These are phyloP conservation scores for Teleopsis dalmanni DNA, from an alignment of 1,140 invertebrate species.

Conservation along the genomic window DNA sequence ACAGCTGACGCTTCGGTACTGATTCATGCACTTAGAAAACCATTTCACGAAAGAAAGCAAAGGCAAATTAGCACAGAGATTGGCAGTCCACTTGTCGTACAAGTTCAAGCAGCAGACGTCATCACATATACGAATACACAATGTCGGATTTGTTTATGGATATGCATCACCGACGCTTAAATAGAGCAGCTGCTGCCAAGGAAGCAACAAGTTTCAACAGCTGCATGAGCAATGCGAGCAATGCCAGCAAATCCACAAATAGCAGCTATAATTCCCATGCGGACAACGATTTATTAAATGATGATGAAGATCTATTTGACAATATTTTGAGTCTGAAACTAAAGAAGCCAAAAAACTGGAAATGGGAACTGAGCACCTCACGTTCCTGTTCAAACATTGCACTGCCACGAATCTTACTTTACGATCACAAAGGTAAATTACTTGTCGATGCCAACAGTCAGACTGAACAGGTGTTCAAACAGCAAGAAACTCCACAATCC, in stretches of 20 bases:
- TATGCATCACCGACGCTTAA: conserved; percentile 7
- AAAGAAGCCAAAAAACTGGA: conserved; percentile 47
- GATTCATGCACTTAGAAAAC: neutral
- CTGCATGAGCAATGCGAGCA: neutral
- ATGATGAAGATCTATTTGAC: conserved; percentile 11
- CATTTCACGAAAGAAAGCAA: neutral
- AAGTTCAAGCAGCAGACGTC: neutral
- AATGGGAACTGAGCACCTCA: conserved; percentile 49
- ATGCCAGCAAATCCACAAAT: neutral
- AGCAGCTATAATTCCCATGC: neutral
- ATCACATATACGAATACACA: conserved; percentile 6
- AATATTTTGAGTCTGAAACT: conserved; percentile 44
- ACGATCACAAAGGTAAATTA: conserved; percentile 45
- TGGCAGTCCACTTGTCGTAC: neutral
- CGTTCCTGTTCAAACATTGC: conserved; percentile 48
- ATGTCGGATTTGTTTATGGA: conserved; percentile 16
- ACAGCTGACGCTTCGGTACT: neutral
- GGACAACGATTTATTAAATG: neutral
- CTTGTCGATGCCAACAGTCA: conserved; percentile 39
- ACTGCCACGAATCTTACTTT: conserved; percentile 47
- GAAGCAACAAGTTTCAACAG: neutral
- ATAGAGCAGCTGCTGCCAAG: neutral
- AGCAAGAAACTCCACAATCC: conserved; percentile 1
- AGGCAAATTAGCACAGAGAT: neutral
- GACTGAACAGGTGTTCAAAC: conserved; percentile 21